Evolutionary conservation across 2,113 vertebrate species (phyloP), one percentile per base, ranked within the genome.

Genomic region (Festucalex cinctus): DNA sequence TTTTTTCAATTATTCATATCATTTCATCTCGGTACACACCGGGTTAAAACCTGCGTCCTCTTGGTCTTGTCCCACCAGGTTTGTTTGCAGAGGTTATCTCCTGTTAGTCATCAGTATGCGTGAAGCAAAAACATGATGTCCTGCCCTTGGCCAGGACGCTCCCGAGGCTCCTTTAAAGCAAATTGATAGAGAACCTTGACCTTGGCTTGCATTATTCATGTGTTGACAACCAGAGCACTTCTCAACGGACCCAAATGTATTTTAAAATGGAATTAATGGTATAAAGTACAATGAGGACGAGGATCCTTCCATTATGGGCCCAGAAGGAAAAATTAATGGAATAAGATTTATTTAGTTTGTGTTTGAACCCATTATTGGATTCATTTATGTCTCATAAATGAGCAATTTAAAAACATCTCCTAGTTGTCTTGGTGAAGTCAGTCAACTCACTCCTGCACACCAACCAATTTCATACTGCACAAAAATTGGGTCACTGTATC

Each of bases 151-250:
- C 70, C 48, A 0, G 35, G 65, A 71, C 63, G 56, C 61, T 39
- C 71, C 46, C 36, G 22, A 60, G 22, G 26, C 66, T 82, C 57
- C 71, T 81, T 77, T n/a, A 66, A 51, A 71, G 43, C 49, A 68
- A 78, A 84, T 72, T 82, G 74, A 85, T 77, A 56, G 66, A 74
- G 57, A 63, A 74, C 78, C 74, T 77, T 80, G 77, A 71, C 74
- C 68, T 70, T 66, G 51, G 4, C 43, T 79, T 84, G 35, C 70
- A 69, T 78, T 80, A 80, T 78, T 85, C 59, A 83, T 83, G 36
- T 32, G 61, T 83, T 75, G 28, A 74, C 56, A 64, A n/a, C 22
- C 0, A 58, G 61, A 61, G 26, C 32, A 57, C 7, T 70, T 68
- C 48, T 49, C 12, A 59, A 59, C 14, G 26, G 6, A 16, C 1